Evolutionary conservation across 2,888 invertebrate species (phyloP), one percentile per base, ranked within the genome.

Genomic region (Scaptomyza reducta): DNA sequence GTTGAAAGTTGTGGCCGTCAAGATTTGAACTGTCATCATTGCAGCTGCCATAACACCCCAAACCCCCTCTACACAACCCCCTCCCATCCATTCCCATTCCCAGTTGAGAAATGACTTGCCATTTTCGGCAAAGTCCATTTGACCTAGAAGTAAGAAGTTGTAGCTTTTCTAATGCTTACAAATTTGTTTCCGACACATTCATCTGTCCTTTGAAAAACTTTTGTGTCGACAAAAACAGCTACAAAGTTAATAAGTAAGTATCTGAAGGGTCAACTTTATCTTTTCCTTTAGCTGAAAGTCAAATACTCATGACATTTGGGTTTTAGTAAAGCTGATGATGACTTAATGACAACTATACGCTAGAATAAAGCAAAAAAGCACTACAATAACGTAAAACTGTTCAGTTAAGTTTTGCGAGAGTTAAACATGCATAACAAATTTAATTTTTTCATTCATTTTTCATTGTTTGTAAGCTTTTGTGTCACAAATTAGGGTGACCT

Each of bases 11-110:
- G 33, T 51, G 27, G n/a, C 7, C 29, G 31, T 25, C 49, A 54
- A 33, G 29, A 62, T 51, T 68, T 38, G 58, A 76, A 50, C 49
- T 74, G 53, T 62, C 53, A 55, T 55, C 58, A 42, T 40, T 63
- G 61, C 60, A 61, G 50, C 61, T 55, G 67, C 46, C 25, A 22
- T 1, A 1, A 13, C 11, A 7, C 4, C 27, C n/a, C n/a, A n/a
- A n/a, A n/a, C n/a, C n/a, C n/a, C n/a, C n/a, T n/a, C n/a, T n/a
- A n/a, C 25, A 22, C 2, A 1, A 13, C 11, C 4, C 4, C 27
- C 46, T 18, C 35, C 22, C 35, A 14, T 13, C 25, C 31, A 1
- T 31, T 13, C 10, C 6, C 13, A 46, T 33, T 2, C 14, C 38
- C 14, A 9, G 13, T 3, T 22, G 31, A 9, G 40, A 27, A 68